These are phyloP conservation scores for Campylorhamphus procurvoides DNA, from an alignment of 2,113 vertebrate genomes.

Conservation along the genomic window DNA sequence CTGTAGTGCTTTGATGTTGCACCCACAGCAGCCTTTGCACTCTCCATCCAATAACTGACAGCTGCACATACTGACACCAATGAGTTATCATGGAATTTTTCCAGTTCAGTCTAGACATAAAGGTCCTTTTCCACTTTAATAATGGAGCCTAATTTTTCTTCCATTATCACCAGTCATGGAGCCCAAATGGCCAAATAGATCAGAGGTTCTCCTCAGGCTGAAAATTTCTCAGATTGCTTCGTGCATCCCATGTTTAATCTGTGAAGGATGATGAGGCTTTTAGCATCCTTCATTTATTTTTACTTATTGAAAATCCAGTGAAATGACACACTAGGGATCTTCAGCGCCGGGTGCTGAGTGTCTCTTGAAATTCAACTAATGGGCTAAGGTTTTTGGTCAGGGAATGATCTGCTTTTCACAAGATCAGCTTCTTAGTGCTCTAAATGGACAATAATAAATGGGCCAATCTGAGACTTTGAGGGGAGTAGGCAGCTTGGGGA, in stretches of 20 bases:
- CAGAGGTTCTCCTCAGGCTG: neutral
- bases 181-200: neutral
- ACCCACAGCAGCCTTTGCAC: neutral
- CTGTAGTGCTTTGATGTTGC: neutral
- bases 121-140: neutral
- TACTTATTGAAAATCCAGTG: neutral
- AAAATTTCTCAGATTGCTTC: neutral
- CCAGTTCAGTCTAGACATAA: neutral
- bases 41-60: neutral
- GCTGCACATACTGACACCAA: neutral
- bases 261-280: neutral
- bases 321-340: neutral
- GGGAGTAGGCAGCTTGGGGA: neutral
- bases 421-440: neutral
- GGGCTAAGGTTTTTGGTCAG: neutral
- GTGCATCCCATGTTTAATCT: neutral
- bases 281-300: slow-evolving; percentile 12
- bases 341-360: rapidly evolving
- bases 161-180: neutral
- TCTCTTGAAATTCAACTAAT: neutral
- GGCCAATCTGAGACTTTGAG: neutral
- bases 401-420: neutral
- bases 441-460: neutral
- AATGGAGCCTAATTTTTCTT: neutral
- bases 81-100: neutral